These are phyloP conservation scores for Rhagologus leucostigma DNA, from an alignment of 2,113 vertebrate species.

Conservation along the genomic window DNA sequence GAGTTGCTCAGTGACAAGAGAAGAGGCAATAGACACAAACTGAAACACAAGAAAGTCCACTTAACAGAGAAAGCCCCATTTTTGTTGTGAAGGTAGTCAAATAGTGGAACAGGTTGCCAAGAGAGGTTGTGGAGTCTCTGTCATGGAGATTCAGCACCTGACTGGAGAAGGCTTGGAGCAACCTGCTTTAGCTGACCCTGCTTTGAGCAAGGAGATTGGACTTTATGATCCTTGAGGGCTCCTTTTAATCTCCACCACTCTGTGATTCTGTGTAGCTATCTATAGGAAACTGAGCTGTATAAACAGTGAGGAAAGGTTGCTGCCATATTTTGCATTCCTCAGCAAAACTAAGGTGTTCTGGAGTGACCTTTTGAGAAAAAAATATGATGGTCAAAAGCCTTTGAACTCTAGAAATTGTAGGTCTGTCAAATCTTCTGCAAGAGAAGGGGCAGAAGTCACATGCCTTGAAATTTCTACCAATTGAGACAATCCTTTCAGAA, in stretches of 20 bases:
- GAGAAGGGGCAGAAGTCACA: background rate
- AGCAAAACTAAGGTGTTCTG: background rate
- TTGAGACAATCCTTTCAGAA: background rate
- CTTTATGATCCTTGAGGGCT: background rate
- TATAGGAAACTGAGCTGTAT: background rate
- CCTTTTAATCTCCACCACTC: background rate
- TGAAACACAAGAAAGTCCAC: background rate
- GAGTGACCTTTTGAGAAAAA: background rate
- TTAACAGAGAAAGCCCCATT: background rate
- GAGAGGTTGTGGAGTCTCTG: background rate
- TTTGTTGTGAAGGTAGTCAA: background rate
- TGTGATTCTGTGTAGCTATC: background rate
- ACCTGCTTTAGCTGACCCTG: background rate
- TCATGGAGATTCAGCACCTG: background rate
- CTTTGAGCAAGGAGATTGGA: background rate
- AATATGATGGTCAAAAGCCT: background rate
- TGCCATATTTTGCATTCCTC: background rate
- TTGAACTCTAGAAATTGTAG: background rate
- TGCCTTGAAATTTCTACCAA: background rate
- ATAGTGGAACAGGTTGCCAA: background rate
- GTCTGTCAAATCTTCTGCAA: background rate
- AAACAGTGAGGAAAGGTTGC: background rate
- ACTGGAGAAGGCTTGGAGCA: background rate
- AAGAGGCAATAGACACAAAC: background rate
- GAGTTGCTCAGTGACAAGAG: background rate